A percentile compares a stretch with the other conserved stretches of the same genome.
Conservation (phyloP, 2,113 vertebrate species). For the Phocoena phocoena region DNA sequence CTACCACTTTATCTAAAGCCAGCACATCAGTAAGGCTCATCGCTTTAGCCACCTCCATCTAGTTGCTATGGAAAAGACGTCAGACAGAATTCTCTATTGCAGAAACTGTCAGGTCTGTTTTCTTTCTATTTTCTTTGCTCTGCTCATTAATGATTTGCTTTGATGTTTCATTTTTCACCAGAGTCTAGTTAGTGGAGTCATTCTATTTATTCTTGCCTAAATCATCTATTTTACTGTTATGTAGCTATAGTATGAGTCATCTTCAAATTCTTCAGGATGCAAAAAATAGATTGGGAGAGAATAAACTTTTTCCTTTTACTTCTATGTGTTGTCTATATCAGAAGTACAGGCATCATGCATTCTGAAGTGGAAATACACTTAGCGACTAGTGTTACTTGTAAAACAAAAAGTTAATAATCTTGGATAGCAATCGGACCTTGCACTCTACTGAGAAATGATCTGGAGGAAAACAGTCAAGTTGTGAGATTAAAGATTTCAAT, state of each 20-base stretch:
- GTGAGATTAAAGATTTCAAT: neutral
- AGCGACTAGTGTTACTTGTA: neutral
- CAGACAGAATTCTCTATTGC: slow-evolving; percentile 57
- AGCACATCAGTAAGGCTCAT: neutral
- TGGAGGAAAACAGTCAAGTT: neutral
- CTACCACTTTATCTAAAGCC: neutral
- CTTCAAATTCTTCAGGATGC: neutral
- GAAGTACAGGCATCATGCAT: neutral
- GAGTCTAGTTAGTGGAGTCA: slow-evolving; percentile 41
- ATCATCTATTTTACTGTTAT: neutral
- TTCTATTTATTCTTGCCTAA: neutral
- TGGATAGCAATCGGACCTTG: neutral
- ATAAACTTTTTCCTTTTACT: neutral
- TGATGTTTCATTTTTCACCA: neutral
- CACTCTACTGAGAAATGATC: neutral
- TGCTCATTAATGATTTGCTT: slow-evolving; percentile 45
- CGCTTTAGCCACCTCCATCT: neutral
- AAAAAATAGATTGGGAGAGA: neutral
- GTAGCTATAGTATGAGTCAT: neutral
- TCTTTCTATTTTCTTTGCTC: slow-evolving; percentile 17
- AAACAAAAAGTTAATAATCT: neutral
- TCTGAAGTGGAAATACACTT: neutral
- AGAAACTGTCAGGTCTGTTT: neutral
- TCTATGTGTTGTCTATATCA: neutral
- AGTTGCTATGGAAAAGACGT: slow-evolving; percentile 38